Percentiles rank a stretch among this genome's conserved stretches.
Conservation (phyloP, 2,113 vertebrate species). For the Alaudala cheleensis region DNA sequence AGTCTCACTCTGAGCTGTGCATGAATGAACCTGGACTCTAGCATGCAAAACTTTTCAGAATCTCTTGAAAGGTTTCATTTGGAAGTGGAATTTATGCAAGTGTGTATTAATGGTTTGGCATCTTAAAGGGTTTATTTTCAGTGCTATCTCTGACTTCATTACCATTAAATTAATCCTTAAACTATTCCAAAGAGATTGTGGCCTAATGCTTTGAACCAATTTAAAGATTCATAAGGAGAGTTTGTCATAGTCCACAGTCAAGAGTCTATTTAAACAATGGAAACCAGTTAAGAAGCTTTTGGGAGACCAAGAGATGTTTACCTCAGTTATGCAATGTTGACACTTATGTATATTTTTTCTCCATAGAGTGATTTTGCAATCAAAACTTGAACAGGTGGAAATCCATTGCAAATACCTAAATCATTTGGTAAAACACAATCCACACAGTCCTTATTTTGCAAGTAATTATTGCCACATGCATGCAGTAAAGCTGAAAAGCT, state of each 20-base stretch:
- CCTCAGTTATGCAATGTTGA: slow-evolving; percentile 3
- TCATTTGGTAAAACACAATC: neutral
- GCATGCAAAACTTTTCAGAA: neutral
- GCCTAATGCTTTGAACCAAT: neutral
- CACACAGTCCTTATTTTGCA: neutral
- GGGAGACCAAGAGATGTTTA: slow-evolving; percentile 8
- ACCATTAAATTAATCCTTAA: slow-evolving; percentile 22
- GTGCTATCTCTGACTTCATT: slow-evolving; percentile 29
- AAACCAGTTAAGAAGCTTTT: slow-evolving; percentile 35
- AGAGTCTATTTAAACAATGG: slow-evolving; percentile 2
- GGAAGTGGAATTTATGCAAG: neutral
- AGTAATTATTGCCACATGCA: neutral
- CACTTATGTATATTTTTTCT: neutral
- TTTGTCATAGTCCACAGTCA: neutral
- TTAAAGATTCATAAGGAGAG: neutral
- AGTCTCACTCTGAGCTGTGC: neutral
- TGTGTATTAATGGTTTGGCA: neutral
- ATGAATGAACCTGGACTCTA: neutral
- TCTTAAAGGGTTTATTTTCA: slow-evolving; percentile 32
- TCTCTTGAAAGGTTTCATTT: neutral
- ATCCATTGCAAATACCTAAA: slow-evolving; percentile 29
- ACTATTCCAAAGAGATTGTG: slow-evolving; percentile 15
- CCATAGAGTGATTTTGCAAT: slow-evolving; percentile 36
- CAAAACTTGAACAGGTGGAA: slow-evolving; percentile 22
- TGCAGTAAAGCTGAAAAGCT: neutral